Evolutionary conservation across 2,888 invertebrate species (phyloP), one percentile per base, ranked within the genome.

Genomic region (Meiosimyza platycephala): DNA sequence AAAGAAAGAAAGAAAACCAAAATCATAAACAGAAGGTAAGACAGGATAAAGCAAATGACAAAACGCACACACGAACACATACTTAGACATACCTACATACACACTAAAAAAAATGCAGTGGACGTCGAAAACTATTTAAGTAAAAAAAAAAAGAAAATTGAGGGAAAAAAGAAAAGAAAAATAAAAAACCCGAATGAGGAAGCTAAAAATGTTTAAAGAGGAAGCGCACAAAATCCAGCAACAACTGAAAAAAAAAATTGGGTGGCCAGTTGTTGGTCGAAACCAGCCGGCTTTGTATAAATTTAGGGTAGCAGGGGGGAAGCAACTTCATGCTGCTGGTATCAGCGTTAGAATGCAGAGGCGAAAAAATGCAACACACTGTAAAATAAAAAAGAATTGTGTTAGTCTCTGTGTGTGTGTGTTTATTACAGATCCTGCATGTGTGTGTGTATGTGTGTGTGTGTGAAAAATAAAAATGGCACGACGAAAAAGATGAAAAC

Each of bases 331-430:
- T 62, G 66, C n/a, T 16, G 59, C 11, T 15, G 59, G 18, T 28
- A 63, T 11, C 54, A 52, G 54, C 50, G 50, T 15, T 16, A 9
- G 4, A 28, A 52, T 51, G 76, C 68, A 66, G 63, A 74, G 66
- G 67, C 57, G 50, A 51, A 78, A 81, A 81, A 81, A 40, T 40
- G 40, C 40, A 40, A 80, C 79, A 83, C 78, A 78, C 81, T 80
- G 79, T 78, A 79, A 78, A 77, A 80, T 80, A 79, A 81, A 80
- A 79, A 59, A 65, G 9, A 40, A 40, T 1, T 40, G 6, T 40
- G 40, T 40, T 28, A 28, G 9, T 40, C 1, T 1, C 3, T 40
- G 71, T 67, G 76, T 72, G 73, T 68, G 72, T 60, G 70, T 22
- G 48, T 15, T 12, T 48, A 9, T 50, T 55, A 68, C 67, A 66